Base-by-base conservation (phyloP, 1,140 invertebrate species). In the Lucilia cuprina region DNA sequence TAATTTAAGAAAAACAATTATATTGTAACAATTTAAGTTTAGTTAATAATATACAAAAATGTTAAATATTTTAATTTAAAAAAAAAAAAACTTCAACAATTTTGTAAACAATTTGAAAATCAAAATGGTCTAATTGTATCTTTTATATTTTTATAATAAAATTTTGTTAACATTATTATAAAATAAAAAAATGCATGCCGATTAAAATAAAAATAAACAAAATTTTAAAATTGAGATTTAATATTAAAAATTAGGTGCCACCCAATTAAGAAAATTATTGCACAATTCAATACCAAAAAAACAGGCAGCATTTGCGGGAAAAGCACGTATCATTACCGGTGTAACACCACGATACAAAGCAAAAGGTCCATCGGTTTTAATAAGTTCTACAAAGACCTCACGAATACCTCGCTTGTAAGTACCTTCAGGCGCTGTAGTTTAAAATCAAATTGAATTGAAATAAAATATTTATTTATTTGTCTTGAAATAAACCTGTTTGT, bases 241-340 rank as follows among this genome's bases (percentile, higher is more conserved):
- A 12, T 74, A 17, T 74, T 77, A 85, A 70, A 85, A 83, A 70
- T 83, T 78, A 1, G 84, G 84, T n/a, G 78, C 25, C 65, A 84
- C 80, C 17, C 34, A n/a, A 82, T 21, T 74, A 35, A 84, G 70
- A 34, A 82, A 74, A 9, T 19, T 30, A 74, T 84, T 82, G 25
- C 65, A 70, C 19, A 91, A 60, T 78, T 91, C 90, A 41, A 91
- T 89, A 60, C 90, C 97, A 87, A 97, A 91, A 92, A 98, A 98
- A 90, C 97, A 98, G 4, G 96, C 97, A 83, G 97, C 97, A 92
- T 98, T 98, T n/a, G 97, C 97, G 70, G 97, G 96, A 92, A 98
- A 98, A 41, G 97, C 97, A 91, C 97, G 92, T 13, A 98, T 91
- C 93, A 98, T 94, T 12, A 99, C 96, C 1, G 97, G 97, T 8